Conservation (phyloP, 2,797 vertebrate genomes). For the Etheostoma nigrum region DNA sequence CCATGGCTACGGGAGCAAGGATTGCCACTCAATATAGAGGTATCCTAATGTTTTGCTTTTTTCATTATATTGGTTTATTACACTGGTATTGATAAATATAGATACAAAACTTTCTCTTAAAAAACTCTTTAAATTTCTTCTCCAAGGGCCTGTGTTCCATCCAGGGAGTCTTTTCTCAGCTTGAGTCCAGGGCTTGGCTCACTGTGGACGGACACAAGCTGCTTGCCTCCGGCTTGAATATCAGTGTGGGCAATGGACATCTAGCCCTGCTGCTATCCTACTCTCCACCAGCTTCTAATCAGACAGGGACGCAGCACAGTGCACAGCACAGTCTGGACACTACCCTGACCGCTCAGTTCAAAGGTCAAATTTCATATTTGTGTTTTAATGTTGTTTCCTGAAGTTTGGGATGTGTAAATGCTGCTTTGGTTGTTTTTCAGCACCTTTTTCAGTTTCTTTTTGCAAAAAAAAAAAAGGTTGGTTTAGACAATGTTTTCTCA, state of each 20-base stretch:
- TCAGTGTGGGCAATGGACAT: constrained; percentile 61
- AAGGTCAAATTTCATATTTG: constrained; percentile 70
- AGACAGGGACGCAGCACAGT: constrained; percentile 57
- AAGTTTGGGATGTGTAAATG: background rate
- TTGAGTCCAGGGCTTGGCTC: constrained; percentile 73
- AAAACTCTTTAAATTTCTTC: background rate
- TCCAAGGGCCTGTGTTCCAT: constrained; percentile 76
- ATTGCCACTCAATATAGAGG: constrained; percentile 80
- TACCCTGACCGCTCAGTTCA: constrained; percentile 71
- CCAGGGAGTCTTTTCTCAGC: constrained; percentile 59
- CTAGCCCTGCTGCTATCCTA: constrained; percentile 75
- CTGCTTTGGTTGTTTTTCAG: background rate
- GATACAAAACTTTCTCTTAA: background rate
- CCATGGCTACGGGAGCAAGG: constrained; percentile 76
- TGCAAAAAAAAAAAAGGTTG: background rate
- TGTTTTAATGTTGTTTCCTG: background rate
- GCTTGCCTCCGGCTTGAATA: constrained; percentile 77
- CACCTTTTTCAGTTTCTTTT: background rate
- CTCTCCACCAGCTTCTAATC: constrained; percentile 61
- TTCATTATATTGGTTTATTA: background rate
- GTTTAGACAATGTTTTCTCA: background rate
- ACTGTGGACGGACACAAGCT: constrained; percentile 71
- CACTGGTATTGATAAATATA: background rate
- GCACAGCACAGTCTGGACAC: constrained; percentile 64
- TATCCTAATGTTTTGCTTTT: constrained; percentile 30